Evolutionary conservation across 2,113 vertebrate species (phyloP).

Genomic region (Lethenteron reissneri): DNA sequence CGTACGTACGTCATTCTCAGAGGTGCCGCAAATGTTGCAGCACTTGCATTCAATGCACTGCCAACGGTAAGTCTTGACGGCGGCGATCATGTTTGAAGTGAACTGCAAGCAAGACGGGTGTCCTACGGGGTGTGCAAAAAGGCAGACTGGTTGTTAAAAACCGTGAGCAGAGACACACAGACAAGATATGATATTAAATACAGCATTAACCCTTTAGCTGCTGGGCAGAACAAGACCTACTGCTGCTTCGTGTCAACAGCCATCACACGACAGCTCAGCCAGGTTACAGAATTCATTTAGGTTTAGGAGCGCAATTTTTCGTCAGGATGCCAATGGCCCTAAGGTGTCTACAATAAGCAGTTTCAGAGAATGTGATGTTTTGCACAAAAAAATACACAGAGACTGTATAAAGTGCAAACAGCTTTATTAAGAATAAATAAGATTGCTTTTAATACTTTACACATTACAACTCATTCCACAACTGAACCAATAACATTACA

Average conservation of each 20-base stretch:
- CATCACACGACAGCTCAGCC: no score
- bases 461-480: no score
- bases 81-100: slow-evolving; percentile 82
- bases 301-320: no score
- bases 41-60: slow-evolving; percentile 97
- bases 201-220: slow-evolving; percentile 6
- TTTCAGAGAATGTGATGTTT: no score
- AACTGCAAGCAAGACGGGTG: slow-evolving; percentile 86
- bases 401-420: slow-evolving; percentile 3
- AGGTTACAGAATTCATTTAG: no score
- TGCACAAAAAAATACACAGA: neutral
- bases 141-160: neutral
- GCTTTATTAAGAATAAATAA: slow-evolving; percentile 6
- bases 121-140: slow-evolving; percentile 21
- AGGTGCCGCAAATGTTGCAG: slow-evolving; percentile 83
- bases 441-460: slow-evolving; percentile 2
- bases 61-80: slow-evolving; percentile 88
- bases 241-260: no score
- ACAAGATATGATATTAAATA: neutral
- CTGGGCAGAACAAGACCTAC: neutral
- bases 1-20: slow-evolving; percentile 61
- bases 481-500: no score
- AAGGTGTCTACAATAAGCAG: no score
- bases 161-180: neutral
- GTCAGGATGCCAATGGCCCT: no score